These are phyloP conservation scores for Erpornis zantholeuca DNA, from an alignment of 2,113 vertebrate species.

Conservation along the genomic window DNA sequence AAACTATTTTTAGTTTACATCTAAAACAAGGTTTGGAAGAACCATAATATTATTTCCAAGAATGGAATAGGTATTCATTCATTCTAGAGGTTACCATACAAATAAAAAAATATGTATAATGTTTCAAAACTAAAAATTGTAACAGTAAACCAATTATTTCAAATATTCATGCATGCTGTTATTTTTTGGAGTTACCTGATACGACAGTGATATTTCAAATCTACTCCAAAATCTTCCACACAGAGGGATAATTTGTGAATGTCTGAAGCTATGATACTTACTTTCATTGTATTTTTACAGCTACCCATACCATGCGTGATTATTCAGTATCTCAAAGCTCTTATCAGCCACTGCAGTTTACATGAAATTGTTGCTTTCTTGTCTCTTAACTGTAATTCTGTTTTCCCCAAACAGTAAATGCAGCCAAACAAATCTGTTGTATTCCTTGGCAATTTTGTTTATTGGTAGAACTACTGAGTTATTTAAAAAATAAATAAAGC, in stretches of 20 bases:
- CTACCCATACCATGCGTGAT: neutral
- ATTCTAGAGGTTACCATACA: neutral
- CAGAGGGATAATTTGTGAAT: slow-evolving; percentile 22
- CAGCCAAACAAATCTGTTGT: slow-evolving; percentile 12
- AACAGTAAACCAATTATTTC: neutral
- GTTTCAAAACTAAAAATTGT: neutral
- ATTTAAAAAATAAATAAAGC: neutral
- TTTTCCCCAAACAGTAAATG: slow-evolving; percentile 10
- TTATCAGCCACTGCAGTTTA: slow-evolving; percentile 25
- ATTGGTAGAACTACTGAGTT: neutral
- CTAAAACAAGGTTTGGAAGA: neutral
- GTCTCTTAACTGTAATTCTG: slow-evolving; percentile 23
- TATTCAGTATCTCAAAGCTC: neutral
- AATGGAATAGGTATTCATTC: neutral
- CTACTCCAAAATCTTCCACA: slow-evolving; percentile 15
- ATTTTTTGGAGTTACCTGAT: neutral
- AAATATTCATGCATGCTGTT: neutral
- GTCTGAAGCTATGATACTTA: slow-evolving; percentile 8
- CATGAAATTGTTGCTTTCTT: neutral
- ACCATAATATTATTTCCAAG: neutral
- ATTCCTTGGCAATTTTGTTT: neutral
- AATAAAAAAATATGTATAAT: neutral
- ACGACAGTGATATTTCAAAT: neutral
- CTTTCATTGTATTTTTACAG: slow-evolving; percentile 45
- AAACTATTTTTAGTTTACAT: neutral